Evolutionary conservation across 1,140 invertebrate genomes (phyloP), one percentile per base, ranked within the genome.

Genomic region (Aphaenogaster rudis): DNA sequence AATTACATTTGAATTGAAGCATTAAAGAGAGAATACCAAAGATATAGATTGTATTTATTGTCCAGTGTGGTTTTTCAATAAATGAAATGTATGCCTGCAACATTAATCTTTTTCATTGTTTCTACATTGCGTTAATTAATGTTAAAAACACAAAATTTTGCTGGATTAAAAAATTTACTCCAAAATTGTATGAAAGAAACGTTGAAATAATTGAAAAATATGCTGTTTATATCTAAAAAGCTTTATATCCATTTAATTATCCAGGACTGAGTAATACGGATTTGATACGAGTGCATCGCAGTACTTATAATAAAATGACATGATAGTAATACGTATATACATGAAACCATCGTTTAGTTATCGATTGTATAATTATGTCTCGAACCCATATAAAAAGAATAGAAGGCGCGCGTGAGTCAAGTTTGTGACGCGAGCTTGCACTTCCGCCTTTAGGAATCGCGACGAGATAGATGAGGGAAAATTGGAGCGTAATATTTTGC

Each of bases 401-500:
- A 21, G 36, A 28, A 54, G 28, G 9, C 13, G 17, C 28, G 28
- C 4, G n/a, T 5, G 17, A 39, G 57, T 42, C 42, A n/a, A 11
- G 8, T 17, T 42, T 42, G 36, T 21, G 45, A 66, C 45, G 45
- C 21, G 48, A 71, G 52, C 52, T 42, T 57, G 52, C 45, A 57
- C 67, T 82, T 82, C 4, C 80, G 67, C 17, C 52, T 82, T 71
- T 42, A 57, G 39, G 52, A 81, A 71, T 59, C 67, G 52, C 64
- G 50, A 13, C 6, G 57, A 57, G 48, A 78, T 74, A 48, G 78
- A 77, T 28, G 50, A 36, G 59, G 63, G 45, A 61, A 67, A 76
- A 86, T 50, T 77, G 45, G 48, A 28, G 42, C 48, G n/a, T 82
- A 76, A 67, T 82, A 81, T 88, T 88, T 88, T 86, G 74, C 57